phyloP scores from a whole-genome alignment of 2,888 invertebrate species.

The Metellina segmentata region DNA sequence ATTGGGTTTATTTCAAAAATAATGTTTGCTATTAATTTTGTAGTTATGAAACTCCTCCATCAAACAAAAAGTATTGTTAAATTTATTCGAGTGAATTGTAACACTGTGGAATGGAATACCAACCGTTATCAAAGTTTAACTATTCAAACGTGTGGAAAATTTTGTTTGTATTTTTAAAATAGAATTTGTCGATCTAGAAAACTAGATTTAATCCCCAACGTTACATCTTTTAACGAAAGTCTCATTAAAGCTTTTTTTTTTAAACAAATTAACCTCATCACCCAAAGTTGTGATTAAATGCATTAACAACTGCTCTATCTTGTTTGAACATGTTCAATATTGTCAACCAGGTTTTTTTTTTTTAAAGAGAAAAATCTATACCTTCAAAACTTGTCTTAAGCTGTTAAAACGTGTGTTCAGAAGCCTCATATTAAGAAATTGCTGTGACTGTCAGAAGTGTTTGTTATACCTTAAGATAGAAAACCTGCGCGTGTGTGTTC shows the following conservation, averaged over 20 bases:
- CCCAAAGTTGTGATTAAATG: background rate
- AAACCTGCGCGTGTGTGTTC: too few relatives aligned
- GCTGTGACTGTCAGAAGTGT: too few relatives aligned
- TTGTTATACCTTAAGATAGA: too few relatives aligned
- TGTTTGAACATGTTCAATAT: too few relatives aligned
- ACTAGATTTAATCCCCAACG: background rate
- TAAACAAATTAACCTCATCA: background rate
- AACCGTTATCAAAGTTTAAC: background rate
- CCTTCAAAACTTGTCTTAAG: too few relatives aligned
- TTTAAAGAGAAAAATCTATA: too few relatives aligned
- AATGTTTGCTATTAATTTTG: conserved; percentile 48
- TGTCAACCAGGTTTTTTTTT: background rate
- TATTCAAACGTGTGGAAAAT: background rate
- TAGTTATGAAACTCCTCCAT: conserved; percentile 24
- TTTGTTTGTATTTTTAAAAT: background rate
- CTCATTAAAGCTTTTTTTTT: background rate
- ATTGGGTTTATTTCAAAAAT: conserved; percentile 64
- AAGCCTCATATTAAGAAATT: too few relatives aligned
- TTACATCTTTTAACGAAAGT: background rate
- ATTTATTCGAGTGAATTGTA: conserved; percentile 18
- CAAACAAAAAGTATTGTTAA: conserved; percentile 17
- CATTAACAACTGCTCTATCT: background rate
- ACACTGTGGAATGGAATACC: background rate
- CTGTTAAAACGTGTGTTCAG: too few relatives aligned
- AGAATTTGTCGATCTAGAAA: background rate